phyloP scores from a whole-genome alignment of 2,113 vertebrate species.

The Trematomus loennbergii region DNA sequence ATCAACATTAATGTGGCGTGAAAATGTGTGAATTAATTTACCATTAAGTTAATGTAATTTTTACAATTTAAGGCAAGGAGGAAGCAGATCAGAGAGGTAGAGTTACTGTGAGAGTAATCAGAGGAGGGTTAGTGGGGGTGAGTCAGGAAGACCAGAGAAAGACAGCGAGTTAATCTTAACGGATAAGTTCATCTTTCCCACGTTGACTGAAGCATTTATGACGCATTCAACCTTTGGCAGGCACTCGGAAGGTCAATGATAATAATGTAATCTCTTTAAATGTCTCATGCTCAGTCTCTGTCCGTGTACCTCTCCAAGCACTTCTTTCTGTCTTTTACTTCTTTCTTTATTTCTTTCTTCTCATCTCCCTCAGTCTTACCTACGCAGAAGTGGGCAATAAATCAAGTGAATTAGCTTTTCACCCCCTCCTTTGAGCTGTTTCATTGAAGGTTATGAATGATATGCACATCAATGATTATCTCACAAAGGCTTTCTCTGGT shows the following conservation, averaged over 20 bases:
- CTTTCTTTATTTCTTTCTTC: too few species aligned
- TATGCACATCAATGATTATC: conserved; percentile 5
- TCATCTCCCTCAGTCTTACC: background rate
- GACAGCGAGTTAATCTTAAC: conserved; percentile 12
- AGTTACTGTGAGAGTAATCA: background rate
- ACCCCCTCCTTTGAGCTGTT: background rate
- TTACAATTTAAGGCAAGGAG: background rate
- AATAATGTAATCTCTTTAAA: conserved; percentile 39
- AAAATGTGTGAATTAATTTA: background rate
- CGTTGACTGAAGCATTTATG: conserved; percentile 24
- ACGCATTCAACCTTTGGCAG: conserved; percentile 25
- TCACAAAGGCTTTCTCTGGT: background rate
- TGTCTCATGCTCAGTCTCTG: conserved; percentile 14
- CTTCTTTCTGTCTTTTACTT: background rate
- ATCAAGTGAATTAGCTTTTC: conserved; percentile 22
- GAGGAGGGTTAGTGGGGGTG: background rate
- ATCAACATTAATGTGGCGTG: background rate
- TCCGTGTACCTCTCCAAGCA: background rate
- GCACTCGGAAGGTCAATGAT: conserved; percentile 42
- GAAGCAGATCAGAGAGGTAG: background rate
- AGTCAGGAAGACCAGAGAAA: background rate
- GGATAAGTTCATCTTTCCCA: conserved; percentile 34
- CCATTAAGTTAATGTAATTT: background rate
- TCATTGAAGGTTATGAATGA: conserved; percentile 26
- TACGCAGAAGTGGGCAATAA: background rate